A percentile compares a stretch with the other conserved stretches of the same genome.
phyloP scores from a whole-genome alignment of 2,113 vertebrate species.

The Cygnus atratus region DNA sequence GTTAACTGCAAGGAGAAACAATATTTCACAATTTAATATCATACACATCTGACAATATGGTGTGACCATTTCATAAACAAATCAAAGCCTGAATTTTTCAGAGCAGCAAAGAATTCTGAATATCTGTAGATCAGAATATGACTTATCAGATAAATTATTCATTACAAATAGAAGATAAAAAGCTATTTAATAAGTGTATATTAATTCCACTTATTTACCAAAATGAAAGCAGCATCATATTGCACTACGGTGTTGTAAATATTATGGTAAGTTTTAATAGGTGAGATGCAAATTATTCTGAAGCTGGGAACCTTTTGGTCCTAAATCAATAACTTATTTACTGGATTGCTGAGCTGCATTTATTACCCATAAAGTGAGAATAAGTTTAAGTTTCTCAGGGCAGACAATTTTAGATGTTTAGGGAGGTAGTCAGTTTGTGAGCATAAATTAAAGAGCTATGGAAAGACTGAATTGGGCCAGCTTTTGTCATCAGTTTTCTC shows the following conservation, averaged over 20 bases:
- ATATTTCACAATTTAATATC: background rate
- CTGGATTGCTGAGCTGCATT: background rate
- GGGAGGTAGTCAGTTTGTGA: background rate
- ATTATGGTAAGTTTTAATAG: background rate
- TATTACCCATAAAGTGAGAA: background rate
- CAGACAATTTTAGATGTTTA: background rate
- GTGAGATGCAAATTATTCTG: background rate
- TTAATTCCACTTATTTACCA: background rate
- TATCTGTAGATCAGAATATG: background rate
- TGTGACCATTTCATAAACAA: background rate
- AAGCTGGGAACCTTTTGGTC: background rate
- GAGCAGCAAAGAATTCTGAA: background rate
- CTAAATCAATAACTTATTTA: background rate
- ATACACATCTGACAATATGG: background rate
- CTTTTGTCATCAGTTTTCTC: constrained; percentile 11
- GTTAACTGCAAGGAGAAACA: background rate
- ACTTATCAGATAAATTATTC: background rate
- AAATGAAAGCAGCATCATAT: background rate
- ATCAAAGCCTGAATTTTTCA: background rate
- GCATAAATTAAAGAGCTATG: background rate
- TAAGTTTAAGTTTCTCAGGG: background rate
- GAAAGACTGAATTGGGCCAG: background rate
- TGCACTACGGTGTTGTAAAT: background rate
- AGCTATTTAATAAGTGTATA: background rate
- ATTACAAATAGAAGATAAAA: background rate